A percentile compares a stretch with the other conserved stretches of the same genome.
These are phyloP conservation scores for Drosophila saltans DNA, from an alignment of 1,140 invertebrate genomes.

Conservation along the genomic window DNA sequence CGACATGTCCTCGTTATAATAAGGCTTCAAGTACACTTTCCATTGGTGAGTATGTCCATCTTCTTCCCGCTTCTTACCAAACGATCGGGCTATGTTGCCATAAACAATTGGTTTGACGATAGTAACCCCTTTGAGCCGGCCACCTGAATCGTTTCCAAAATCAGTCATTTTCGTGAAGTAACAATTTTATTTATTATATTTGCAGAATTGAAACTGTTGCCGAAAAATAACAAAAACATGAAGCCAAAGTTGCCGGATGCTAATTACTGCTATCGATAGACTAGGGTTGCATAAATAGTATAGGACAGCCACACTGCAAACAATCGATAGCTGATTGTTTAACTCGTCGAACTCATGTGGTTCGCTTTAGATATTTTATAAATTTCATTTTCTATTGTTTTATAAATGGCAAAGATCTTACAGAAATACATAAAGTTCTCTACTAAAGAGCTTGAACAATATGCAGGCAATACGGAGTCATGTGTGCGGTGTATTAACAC, in stretches of 20 bases:
- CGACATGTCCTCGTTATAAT: constrained; percentile 96
- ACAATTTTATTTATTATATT: constrained; percentile 28
- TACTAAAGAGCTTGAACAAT: constrained; percentile 66
- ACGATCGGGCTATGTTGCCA: constrained; percentile 97
- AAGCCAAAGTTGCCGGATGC: not conserved
- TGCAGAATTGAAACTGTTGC: not conserved
- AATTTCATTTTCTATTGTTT: constrained; percentile 21
- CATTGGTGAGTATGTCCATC: constrained; percentile 99
- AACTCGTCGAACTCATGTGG: constrained; percentile 52
- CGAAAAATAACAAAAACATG: not conserved
- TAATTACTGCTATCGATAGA: not conserved
- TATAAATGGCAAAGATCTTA: constrained; percentile 71
- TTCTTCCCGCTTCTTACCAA: constrained; percentile 98
- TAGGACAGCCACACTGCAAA: not conserved
- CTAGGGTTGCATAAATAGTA: not conserved
- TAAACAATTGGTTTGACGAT: constrained; percentile 98
- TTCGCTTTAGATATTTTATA: constrained; percentile 14
- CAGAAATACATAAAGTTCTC: constrained; percentile 79
- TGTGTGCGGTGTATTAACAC: constrained; percentile 84
- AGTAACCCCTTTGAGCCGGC: constrained; percentile 92
- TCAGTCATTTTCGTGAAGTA: constrained; percentile 87
- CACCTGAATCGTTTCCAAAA: constrained; percentile 92
- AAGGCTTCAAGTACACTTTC: constrained; percentile 99
- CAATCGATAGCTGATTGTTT: not conserved
- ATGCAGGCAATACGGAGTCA: constrained; percentile 83